Conservation (phyloP, 2,113 vertebrate genomes). For the Oncorhynchus clarkii region DNA sequence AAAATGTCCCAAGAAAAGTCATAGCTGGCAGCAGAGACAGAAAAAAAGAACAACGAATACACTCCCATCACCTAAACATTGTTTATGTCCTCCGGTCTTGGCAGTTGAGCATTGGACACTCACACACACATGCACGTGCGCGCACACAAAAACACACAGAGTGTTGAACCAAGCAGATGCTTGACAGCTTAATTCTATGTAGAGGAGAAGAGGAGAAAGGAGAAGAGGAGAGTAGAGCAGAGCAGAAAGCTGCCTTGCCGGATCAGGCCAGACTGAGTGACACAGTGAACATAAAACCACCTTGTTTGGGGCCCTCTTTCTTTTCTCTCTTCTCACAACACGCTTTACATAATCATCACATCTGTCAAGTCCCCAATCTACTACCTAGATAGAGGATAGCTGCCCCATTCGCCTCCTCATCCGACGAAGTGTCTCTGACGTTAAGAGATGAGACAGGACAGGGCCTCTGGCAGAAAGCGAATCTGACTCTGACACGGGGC, state of each 20-base stretch:
- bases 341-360: conserved; percentile 34
- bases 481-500: too few relatives aligned
- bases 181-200: conserved; percentile 70
- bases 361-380: conserved; percentile 12
- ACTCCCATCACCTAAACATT: conserved; percentile 52
- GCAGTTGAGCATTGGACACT: conserved; percentile 38
- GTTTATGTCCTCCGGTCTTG: conserved; percentile 59
- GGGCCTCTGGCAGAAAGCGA: too few relatives aligned
- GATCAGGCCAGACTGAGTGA: conserved; percentile 51
- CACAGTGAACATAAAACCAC: conserved; percentile 38
- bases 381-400: not conserved
- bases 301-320: conserved; percentile 32
- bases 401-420: not conserved
- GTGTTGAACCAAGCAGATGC: conserved; percentile 11
- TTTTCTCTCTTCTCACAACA: not conserved
- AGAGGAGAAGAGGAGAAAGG: not conserved
- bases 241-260: conserved; percentile 29
- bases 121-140: not conserved
- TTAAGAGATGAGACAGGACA: too few relatives aligned
- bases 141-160: not conserved
- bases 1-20: conserved; percentile 44
- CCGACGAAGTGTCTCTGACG: too few relatives aligned
- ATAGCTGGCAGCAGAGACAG: conserved; percentile 24
- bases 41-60: not conserved
- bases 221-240: not conserved